phyloP scores from a whole-genome alignment of 2,797 vertebrate genomes.

The Alauda arvensis region DNA sequence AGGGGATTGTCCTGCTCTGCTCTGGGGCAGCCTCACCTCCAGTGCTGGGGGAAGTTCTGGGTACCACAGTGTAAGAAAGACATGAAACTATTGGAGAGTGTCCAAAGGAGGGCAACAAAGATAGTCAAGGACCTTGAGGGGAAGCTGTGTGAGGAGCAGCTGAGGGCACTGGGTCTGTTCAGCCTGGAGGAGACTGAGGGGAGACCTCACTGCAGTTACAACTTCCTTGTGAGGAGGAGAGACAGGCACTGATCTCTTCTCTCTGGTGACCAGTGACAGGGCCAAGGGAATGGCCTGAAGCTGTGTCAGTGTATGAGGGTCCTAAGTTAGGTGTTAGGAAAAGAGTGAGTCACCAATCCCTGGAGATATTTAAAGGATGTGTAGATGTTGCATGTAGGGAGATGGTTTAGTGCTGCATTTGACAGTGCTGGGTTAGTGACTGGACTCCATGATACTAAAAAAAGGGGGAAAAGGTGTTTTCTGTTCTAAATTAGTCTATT shows the following conservation, averaged over 20 bases:
- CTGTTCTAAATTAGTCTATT: not conserved
- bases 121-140: not conserved
- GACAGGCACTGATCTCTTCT: not conserved
- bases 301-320: rapidly evolving
- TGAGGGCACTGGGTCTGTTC: not conserved
- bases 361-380: not conserved
- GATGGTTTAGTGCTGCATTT: not conserved
- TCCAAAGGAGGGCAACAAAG: not conserved
- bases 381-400: not conserved
- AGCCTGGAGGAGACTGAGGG: not conserved
- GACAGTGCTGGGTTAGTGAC: not conserved
- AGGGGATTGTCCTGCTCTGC: not conserved
- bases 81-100: not conserved
- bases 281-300: rapidly evolving
- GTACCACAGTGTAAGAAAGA: rapidly evolving
- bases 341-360: not conserved
- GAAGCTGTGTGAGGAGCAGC: rapidly evolving
- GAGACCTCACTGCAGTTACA: not conserved
- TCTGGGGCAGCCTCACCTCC: rapidly evolving
- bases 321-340: not conserved
- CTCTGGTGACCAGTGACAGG: not conserved
- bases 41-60: not conserved
- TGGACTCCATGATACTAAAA: not conserved
- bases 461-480: not conserved
- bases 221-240: rapidly evolving